Conservation (phyloP, 2,797 vertebrate species). For the Cossypha caffra region DNA sequence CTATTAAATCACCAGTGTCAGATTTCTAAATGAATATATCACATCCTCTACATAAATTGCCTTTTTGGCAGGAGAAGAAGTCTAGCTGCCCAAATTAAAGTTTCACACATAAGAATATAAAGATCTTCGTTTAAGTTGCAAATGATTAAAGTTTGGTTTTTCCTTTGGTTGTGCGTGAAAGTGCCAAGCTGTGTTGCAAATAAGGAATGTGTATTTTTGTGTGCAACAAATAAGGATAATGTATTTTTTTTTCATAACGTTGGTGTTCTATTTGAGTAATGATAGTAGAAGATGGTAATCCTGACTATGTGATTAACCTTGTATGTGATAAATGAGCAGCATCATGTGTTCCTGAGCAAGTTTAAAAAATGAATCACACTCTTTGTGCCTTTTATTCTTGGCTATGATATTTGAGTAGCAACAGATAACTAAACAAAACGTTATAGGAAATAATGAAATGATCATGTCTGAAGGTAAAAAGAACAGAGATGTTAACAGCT, state of each 20-base stretch:
- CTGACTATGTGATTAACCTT: not conserved
- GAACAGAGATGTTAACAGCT: not conserved
- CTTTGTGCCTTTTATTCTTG: not conserved
- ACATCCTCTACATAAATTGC: not conserved
- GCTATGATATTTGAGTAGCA: not conserved
- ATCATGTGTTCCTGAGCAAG: not conserved
- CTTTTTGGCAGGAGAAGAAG: not conserved
- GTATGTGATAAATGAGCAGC: not conserved
- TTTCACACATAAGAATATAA: rapidly evolving
- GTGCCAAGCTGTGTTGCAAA: not conserved
- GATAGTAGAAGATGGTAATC: not conserved
- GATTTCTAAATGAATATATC: not conserved
- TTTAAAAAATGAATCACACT: not conserved
- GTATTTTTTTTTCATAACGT: not conserved
- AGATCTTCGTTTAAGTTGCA: not conserved
- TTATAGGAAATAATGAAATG: not conserved
- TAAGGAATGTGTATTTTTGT: not conserved
- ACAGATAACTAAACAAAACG: not conserved
- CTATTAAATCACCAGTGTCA: not conserved
- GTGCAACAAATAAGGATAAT: not conserved
- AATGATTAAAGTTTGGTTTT: not conserved
- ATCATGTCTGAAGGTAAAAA: not conserved
- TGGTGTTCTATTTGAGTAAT: not conserved
- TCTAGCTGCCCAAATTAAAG: not conserved
- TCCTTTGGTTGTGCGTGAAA: not conserved